These are phyloP conservation scores for Eupithecia subumbrata DNA, from an alignment of 2,888 invertebrate species.

Conservation along the genomic window DNA sequence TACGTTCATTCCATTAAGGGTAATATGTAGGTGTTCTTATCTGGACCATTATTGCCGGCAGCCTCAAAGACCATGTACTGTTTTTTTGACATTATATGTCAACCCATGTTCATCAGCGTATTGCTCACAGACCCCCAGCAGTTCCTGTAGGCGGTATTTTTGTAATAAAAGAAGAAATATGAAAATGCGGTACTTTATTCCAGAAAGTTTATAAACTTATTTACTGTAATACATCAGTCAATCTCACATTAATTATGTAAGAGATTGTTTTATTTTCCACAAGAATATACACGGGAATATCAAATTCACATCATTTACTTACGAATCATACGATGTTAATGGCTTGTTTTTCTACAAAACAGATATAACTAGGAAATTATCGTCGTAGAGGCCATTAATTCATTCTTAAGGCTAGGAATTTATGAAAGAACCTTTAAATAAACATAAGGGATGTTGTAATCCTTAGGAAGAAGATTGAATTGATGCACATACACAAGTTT, in stretches of 20 bases:
- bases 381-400: neutral
- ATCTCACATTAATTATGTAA: neutral
- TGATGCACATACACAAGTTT: neutral
- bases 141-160: no score
- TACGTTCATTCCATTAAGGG: no score
- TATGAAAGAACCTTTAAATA: neutral
- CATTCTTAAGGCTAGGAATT: neutral
- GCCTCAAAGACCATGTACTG: no score
- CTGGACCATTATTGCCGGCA: no score
- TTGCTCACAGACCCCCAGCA: no score
- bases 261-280: neutral
- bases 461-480: neutral
- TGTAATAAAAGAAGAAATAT: neutral
- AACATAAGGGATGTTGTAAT: neutral
- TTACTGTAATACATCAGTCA: neutral
- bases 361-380: neutral
- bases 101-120: no score
- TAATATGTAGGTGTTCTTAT: no score
- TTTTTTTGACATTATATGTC: no score
- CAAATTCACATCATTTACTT: neutral
- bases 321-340: neutral
- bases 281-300: neutral
- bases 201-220: neutral
- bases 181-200: neutral
- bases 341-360: neutral